Percentiles rank a stretch among this genome's conserved stretches.
Conservation (phyloP, 2,113 vertebrate species). For the Istiophorus platypterus region DNA sequence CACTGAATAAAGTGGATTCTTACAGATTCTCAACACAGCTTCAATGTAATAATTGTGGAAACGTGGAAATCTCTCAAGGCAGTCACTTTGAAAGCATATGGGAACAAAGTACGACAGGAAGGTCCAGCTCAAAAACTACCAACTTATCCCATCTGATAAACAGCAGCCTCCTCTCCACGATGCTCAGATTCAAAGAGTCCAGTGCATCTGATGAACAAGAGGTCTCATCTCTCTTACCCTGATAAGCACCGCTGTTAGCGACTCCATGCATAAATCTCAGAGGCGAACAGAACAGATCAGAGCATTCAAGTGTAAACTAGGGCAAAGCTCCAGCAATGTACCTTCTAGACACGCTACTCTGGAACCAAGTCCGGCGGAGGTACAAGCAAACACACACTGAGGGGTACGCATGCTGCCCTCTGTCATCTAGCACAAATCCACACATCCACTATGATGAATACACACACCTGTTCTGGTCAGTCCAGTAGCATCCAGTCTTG, state of each 20-base stretch:
- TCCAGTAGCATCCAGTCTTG: slow-evolving; percentile 61
- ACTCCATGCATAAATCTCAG: slow-evolving; percentile 72
- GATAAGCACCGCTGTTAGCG: slow-evolving; percentile 56
- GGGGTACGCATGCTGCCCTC: slow-evolving; percentile 32
- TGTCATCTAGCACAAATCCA: slow-evolving; percentile 44
- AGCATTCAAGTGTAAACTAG: slow-evolving; percentile 82
- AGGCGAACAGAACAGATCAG: slow-evolving; percentile 67
- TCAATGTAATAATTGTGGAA: neutral
- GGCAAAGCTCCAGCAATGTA: slow-evolving; percentile 76
- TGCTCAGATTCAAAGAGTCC: slow-evolving; percentile 47
- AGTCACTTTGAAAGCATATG: neutral
- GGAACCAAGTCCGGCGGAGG: slow-evolving; percentile 64
- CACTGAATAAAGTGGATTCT: slow-evolving; percentile 18
- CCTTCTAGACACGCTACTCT: slow-evolving; percentile 64
- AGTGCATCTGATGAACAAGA: slow-evolving; percentile 33
- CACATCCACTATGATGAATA: slow-evolving; percentile 26
- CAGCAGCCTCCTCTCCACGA: slow-evolving; percentile 28
- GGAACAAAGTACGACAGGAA: neutral
- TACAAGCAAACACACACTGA: slow-evolving; percentile 43
- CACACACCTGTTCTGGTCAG: slow-evolving; percentile 77
- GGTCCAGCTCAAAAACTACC: slow-evolving; percentile 13
- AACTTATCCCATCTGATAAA: slow-evolving; percentile 58
- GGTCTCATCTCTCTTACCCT: slow-evolving; percentile 58
- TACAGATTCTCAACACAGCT: slow-evolving; percentile 17
- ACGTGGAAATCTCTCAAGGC: neutral